Conservation (phyloP, 2,797 vertebrate genomes). For the Nyctibius grandis region DNA sequence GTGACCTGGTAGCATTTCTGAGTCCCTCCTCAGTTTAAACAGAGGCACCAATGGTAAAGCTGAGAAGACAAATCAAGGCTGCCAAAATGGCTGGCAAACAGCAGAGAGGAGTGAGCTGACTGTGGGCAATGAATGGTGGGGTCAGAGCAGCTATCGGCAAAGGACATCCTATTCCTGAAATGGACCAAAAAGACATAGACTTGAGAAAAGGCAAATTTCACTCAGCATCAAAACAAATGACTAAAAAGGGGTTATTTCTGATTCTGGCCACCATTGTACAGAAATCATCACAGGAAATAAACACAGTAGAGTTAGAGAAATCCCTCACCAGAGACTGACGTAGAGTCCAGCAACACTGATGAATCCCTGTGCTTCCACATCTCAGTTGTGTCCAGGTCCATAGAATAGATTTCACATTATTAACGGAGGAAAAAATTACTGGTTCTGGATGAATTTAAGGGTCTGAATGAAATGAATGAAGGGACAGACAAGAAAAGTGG, state of each 20-base stretch:
- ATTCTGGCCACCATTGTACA: background rate
- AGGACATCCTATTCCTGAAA: background rate
- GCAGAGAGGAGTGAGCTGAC: background rate
- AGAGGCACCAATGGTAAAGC: background rate
- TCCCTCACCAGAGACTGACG: fast-evolving
- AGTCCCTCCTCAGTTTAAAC: background rate
- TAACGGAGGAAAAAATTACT: background rate
- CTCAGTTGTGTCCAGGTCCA: background rate
- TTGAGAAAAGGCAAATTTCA: background rate
- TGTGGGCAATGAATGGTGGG: background rate
- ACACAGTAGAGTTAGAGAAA: background rate
- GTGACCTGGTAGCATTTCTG: background rate
- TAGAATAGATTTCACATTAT: background rate
- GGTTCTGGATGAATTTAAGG: background rate
- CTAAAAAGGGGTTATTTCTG: background rate
- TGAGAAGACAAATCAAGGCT: background rate
- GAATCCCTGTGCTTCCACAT: background rate
- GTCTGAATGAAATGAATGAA: background rate
- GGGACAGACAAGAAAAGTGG: background rate
- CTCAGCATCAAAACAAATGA: background rate
- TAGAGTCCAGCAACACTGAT: background rate
- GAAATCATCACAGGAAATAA: background rate
- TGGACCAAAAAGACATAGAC: background rate
- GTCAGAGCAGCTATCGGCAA: background rate
- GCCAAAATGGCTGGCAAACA: background rate